These are phyloP conservation scores for Crypturellus undulatus DNA, from an alignment of 2,113 vertebrate genomes.

Conservation along the genomic window DNA sequence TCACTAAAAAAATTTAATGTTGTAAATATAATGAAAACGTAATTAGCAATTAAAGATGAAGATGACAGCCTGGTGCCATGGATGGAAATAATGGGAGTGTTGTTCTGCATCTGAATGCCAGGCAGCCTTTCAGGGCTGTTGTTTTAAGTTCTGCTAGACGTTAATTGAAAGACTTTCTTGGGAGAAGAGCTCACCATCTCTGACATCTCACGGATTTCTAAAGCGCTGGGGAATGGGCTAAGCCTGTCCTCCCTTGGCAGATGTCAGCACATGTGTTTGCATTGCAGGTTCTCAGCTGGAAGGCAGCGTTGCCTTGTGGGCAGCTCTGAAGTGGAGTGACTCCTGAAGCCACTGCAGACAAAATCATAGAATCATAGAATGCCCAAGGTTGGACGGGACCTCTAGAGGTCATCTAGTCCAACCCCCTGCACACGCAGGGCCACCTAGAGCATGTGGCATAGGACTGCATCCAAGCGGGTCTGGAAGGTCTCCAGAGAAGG, in stretches of 20 bases:
- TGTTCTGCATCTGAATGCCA: neutral
- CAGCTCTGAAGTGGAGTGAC: neutral
- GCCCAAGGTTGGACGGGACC: too few species aligned
- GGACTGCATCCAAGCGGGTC: too few species aligned
- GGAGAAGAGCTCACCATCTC: neutral
- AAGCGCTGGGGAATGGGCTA: neutral
- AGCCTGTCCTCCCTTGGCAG: neutral
- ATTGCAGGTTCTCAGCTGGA: neutral
- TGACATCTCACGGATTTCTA: rapidly evolving
- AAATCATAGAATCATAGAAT: neutral
- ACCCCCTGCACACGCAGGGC: too few species aligned
- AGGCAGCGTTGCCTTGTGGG: neutral
- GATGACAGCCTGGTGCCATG: neutral
- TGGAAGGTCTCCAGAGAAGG: too few species aligned
- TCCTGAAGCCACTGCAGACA: neutral
- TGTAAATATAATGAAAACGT: constrained; percentile 44
- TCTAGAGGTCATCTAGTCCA: too few species aligned
- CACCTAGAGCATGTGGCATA: too few species aligned
- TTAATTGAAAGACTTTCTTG: neutral
- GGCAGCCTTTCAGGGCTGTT: neutral
- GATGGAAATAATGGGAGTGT: neutral
- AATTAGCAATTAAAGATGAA: constrained; percentile 46
- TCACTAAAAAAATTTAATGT: neutral
- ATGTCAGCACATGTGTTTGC: rapidly evolving
- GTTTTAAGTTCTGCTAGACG: neutral